These are phyloP conservation scores for Scarus forsteni DNA, from an alignment of 2,797 vertebrate species.

Conservation along the genomic window DNA sequence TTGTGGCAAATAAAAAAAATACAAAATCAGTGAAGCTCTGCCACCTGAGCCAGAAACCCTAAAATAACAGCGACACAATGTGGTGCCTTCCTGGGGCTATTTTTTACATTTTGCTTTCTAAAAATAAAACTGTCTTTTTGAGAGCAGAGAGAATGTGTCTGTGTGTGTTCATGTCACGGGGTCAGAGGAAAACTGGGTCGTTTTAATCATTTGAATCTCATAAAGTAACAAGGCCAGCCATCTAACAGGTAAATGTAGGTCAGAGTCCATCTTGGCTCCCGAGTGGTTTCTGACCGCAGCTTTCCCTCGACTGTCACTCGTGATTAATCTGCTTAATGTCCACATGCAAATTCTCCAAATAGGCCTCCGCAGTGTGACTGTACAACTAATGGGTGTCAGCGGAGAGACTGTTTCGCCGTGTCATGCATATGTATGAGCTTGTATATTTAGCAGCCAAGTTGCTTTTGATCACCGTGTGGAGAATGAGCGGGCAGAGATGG, in stretches of 20 bases:
- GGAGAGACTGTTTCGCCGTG: constrained; percentile 75
- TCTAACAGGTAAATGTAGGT: constrained; percentile 71
- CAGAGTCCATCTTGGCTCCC: constrained; percentile 71
- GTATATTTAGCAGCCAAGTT: constrained; percentile 79
- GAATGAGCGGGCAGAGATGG: constrained; percentile 64
- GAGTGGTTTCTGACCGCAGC: constrained; percentile 66
- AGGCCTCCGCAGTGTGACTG: constrained; percentile 70
- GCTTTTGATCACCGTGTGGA: constrained; percentile 74
- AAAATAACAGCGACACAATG: too few species aligned
- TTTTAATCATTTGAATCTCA: constrained; percentile 71
- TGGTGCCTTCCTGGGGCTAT: too few species aligned
- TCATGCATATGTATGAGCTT: constrained; percentile 85
- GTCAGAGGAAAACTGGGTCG: constrained; percentile 62
- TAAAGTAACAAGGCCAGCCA: constrained; percentile 66
- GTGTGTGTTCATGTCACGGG: constrained; percentile 15
- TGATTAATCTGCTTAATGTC: constrained; percentile 84
- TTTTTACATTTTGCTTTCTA: background rate
- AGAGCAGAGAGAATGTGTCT: background rate
- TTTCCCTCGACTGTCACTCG: constrained; percentile 75
- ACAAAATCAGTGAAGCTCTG: too few species aligned
- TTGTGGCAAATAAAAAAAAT: too few species aligned
- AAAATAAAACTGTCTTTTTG: constrained; percentile 43
- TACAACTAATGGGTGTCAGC: constrained; percentile 77
- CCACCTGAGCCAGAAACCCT: too few species aligned
- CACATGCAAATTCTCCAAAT: constrained; percentile 80